Conservation (phyloP, 2,888 invertebrate genomes). For the Dryobota labecula region DNA sequence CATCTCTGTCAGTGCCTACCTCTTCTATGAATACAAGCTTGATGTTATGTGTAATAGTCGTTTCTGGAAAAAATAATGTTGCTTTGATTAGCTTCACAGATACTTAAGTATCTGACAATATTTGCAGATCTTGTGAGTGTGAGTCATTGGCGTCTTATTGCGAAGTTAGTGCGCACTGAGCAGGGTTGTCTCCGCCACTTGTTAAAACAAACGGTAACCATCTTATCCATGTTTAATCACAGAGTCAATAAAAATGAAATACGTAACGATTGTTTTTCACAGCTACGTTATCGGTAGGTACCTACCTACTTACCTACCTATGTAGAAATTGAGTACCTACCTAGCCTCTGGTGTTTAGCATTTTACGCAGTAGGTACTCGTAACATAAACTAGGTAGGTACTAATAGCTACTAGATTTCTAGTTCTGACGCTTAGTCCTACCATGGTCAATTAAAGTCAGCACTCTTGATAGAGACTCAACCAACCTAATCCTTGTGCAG, state of each 20-base stretch:
- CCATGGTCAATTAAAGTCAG: no score
- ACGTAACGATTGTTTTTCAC: background rate
- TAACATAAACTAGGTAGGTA: no score
- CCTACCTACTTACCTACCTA: no score
- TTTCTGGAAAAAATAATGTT: slow-evolving; percentile 46
- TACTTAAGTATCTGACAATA: slow-evolving; percentile 63
- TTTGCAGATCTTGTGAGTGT: slow-evolving; percentile 68
- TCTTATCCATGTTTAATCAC: slow-evolving; percentile 2
- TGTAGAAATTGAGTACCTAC: background rate
- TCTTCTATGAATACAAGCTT: background rate
- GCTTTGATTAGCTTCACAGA: slow-evolving; percentile 54
- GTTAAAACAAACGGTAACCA: slow-evolving; percentile 31
- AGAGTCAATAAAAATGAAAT: slow-evolving; percentile 24
- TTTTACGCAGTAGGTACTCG: background rate
- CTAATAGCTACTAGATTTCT: background rate
- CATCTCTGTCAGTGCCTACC: background rate
- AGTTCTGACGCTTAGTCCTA: background rate
- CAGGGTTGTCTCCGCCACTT: slow-evolving; percentile 59
- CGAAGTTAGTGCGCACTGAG: slow-evolving; percentile 58
- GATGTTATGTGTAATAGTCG: slow-evolving; percentile 9
- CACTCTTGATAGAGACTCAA: background rate
- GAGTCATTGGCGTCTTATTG: slow-evolving; percentile 68
- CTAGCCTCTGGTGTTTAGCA: background rate
- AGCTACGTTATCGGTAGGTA: slow-evolving; percentile 1
- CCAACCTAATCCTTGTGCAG: background rate